Evolutionary conservation across 2,888 invertebrate genomes (phyloP).

Genomic region (Aethes cnicana): DNA sequence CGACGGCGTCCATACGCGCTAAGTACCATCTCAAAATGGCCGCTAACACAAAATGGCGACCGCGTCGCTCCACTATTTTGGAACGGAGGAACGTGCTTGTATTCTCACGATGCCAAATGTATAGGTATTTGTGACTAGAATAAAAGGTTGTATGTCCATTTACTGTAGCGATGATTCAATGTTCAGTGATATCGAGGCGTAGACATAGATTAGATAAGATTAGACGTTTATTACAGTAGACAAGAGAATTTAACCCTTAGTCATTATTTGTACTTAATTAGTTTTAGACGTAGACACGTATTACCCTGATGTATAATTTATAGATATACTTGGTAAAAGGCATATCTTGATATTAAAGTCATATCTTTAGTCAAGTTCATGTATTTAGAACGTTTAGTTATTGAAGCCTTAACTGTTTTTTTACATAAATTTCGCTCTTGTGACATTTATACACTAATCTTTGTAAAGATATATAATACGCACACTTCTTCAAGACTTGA

Average conservation of each 20-base stretch:
- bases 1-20: constrained; percentile 46
- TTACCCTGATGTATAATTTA: constrained; percentile 40
- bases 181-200: constrained; percentile 45
- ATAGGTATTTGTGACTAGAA: constrained; percentile 63
- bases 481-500: constrained; percentile 78
- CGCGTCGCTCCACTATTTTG: constrained; percentile 29
- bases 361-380: constrained; percentile 19
- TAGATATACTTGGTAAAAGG: constrained; percentile 37
- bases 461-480: constrained; percentile 50
- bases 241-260: constrained; percentile 60
- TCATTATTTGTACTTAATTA: constrained; percentile 50
- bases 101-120: constrained; percentile 73
- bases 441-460: constrained; percentile 38
- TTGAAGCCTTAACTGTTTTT: constrained; percentile 10
- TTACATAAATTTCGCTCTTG: constrained; percentile 21
- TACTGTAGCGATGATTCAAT: constrained; percentile 67
- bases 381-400: neutral
- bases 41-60: constrained; percentile 37
- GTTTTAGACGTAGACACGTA: constrained; percentile 37
- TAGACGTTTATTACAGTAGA: constrained; percentile 61
- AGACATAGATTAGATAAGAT: constrained; percentile 41
- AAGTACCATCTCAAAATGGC: constrained; percentile 39
- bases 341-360: constrained; percentile 27
- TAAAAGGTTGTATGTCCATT: constrained; percentile 77
- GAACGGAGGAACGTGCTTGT: constrained; percentile 33